Evolutionary conservation across 1,140 invertebrate species (phyloP), one percentile per base, ranked within the genome.

Genomic region (Dendrolimus punctatus): DNA sequence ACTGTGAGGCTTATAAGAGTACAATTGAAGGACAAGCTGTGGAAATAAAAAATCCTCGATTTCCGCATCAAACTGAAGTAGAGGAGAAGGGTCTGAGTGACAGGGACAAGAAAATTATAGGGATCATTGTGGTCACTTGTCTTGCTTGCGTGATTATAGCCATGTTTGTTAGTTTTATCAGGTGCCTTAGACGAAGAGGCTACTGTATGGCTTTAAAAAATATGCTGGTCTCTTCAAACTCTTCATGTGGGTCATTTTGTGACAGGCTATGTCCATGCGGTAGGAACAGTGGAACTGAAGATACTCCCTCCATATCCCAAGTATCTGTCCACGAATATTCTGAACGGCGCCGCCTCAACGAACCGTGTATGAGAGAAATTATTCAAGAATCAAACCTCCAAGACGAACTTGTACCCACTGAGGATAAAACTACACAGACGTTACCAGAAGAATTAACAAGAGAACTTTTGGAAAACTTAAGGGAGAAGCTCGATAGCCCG

Each of bases 391-490:
- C 82, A 4, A 73, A 65, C 23, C 51, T 79, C 23, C 72, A 71
- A 1, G 87, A 87, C 6, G 61, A 87, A 8, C 85, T 88, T 37
- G 74, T 88, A 6, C 87, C 87, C 6, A 87, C 82, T 8, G 90
- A 91, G 62, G 91, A 94, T 71, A 92, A 92, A 70, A 91, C 89
- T 3, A 92, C 91, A 4, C 92, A 93, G 71, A 93, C 92, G 0
- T 76, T 94, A 37, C 93, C 93, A 0, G 92, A 93, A 69, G 93
- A 94, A 73, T 68, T 94, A 39, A 94, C 93, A 0, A 90, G 92
- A 57, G 93, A 95, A 57, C 88, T 94, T 10, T 76, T 95, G 46
- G 90, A 90, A 62, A 90, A 90, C 51, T 82, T 95, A 3, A 87
- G 91, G 51, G 90, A 92, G 51, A 91, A 91, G 62, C 71, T 94